A percentile compares a stretch with the other conserved stretches of the same genome.
phyloP scores from a whole-genome alignment of 2,888 invertebrate genomes.

The Lasius fuliginosus region DNA sequence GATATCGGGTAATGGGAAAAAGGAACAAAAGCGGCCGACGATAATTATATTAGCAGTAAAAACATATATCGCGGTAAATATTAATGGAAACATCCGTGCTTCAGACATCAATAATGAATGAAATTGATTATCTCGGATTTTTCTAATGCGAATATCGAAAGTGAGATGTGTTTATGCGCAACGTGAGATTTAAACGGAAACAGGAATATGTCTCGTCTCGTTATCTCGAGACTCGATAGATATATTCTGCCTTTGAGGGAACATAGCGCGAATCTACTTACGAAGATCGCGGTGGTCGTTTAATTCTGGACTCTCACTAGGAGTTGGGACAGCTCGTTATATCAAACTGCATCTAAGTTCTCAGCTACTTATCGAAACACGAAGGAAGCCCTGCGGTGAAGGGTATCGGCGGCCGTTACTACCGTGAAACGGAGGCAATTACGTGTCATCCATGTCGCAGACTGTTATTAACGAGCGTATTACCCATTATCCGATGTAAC shows the following conservation, averaged over 20 bases:
- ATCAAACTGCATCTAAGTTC: constrained; percentile 78
- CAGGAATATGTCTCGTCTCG: constrained; percentile 36
- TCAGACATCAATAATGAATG: constrained; percentile 26
- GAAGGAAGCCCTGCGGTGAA: constrained; percentile 41
- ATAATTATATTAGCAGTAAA: constrained; percentile 19
- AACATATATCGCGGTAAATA: constrained; percentile 30
- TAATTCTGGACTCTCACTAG: constrained; percentile 61
- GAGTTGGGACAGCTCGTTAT: constrained; percentile 71
- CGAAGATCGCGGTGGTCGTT: constrained; percentile 61
- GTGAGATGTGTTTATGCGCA: not conserved
- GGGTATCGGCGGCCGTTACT: constrained; percentile 50
- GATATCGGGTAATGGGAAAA: constrained; percentile 14
- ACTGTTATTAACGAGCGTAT: constrained; percentile 62
- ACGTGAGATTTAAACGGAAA: not conserved
- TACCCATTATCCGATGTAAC: constrained; percentile 42
- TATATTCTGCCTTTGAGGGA: constrained; percentile 57
- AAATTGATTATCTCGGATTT: not conserved
- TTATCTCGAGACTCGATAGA: constrained; percentile 49
- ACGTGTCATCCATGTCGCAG: constrained; percentile 42
- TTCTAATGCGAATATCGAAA: not conserved
- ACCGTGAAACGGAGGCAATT: constrained; percentile 58
- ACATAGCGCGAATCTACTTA: constrained; percentile 42
- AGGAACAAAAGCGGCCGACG: constrained; percentile 22
- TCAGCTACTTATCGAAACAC: constrained; percentile 73
- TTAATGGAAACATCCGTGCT: not conserved